Base-by-base conservation (phyloP, 2,113 vertebrate genomes). In the Petaurus breviceps region DNA sequence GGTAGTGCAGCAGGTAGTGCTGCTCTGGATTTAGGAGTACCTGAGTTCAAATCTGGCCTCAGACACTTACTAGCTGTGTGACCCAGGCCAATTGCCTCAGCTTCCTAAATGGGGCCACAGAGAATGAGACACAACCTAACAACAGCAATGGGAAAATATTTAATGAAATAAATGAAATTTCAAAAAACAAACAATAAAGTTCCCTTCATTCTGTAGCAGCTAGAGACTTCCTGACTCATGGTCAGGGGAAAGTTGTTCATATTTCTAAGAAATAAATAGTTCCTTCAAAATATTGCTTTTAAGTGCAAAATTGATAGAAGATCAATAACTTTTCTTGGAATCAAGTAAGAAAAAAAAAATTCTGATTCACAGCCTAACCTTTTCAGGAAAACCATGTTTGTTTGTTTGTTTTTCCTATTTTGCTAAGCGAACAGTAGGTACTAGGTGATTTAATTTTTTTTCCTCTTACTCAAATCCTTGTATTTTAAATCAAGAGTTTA, bases 401-500 rank as follows among this genome's bases (percentile, higher is more conserved):
- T n/a, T n/a, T n/a, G n/a, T n/a, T 37, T 68, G 47, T 19, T 55
- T 55, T 31, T 77, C 68, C 68, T 84, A 43, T 7, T 84, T 84
- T 84, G 68, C 68, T 84, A 84, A 43, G 19, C 37, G 22, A 43
- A 43, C 6, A 23, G 19, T 84, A 84, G n/a, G n/a, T 43, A 84
- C 2, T 22, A n/a, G 12, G 2, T n/a, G 68, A 43, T 77, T 77
- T 77, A 77, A 12, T 31, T 68, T 77, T 77, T 84, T 23, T 22
- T 11, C 51, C n/a, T 84, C 22, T 43, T 43, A 22, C 8, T 22
- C 6, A 84, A 84, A 43, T 23, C 7, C 43, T 77, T 77, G 0
- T 28, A 89, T 49, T 68, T 95, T 93, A 92, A 8, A 68, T 89
- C 11, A 96, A 93, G 90, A 96, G 19, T 2, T 19, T 84, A 23